These are phyloP conservation scores for Platichthys stellatus DNA, from an alignment of 2,113 vertebrate genomes.

Conservation along the genomic window DNA sequence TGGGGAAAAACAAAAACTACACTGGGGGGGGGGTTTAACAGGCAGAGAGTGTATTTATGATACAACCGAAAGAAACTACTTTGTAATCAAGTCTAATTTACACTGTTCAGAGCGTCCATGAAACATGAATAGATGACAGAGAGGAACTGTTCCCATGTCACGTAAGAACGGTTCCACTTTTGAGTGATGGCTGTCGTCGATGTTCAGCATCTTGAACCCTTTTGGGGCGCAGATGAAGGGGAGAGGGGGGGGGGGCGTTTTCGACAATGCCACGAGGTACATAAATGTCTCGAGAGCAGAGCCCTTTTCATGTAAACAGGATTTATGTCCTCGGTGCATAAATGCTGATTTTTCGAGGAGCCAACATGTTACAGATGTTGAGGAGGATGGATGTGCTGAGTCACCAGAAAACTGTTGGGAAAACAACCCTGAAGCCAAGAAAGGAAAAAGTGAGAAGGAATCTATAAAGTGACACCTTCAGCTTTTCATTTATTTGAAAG, in stretches of 20 bases:
- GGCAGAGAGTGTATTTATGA: conserved; percentile 52
- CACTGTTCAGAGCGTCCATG: conserved; percentile 45
- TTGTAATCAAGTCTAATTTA: conserved; percentile 73
- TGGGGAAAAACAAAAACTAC: conserved; percentile 45
- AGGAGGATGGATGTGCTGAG: conserved; percentile 13
- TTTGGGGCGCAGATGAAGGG: conserved; percentile 61
- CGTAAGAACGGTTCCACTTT: conserved; percentile 50
- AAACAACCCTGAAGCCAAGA: not conserved
- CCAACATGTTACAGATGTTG: conserved; percentile 71
- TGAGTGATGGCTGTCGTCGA: conserved; percentile 34
- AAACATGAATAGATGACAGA: conserved; percentile 60
- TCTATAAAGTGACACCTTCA: not conserved
- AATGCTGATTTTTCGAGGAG: conserved; percentile 40
- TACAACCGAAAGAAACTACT: conserved; percentile 44
- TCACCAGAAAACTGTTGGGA: not conserved
- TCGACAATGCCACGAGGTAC: conserved; percentile 54
- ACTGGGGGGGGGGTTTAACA: not conserved
- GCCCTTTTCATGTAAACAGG: conserved; percentile 61
- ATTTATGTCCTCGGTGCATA: conserved; percentile 66
- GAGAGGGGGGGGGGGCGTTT: conserved; percentile 8
- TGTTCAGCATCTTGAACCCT: conserved; percentile 65
- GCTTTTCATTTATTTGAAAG: not conserved
- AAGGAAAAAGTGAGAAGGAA: not conserved
- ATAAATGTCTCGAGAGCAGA: conserved; percentile 63
- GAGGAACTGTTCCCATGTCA: conserved; percentile 71